phyloP scores from a whole-genome alignment of 2,113 vertebrate species.

The Rallus limicola region DNA sequence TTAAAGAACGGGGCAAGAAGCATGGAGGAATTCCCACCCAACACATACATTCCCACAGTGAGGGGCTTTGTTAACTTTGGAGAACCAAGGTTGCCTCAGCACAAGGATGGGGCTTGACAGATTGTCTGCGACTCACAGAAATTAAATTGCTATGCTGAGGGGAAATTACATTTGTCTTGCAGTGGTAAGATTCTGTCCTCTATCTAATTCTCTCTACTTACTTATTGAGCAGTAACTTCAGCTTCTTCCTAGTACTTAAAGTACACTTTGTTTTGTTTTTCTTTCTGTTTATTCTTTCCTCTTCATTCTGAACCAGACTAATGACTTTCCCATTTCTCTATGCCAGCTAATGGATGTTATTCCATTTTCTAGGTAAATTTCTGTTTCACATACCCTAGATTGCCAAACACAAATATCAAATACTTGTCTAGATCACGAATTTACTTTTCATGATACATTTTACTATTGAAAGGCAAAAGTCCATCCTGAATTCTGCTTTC shows the following conservation, averaged over 20 bases:
- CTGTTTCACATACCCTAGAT: not conserved
- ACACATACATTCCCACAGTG: accelerated
- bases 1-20: not conserved
- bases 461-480: not conserved
- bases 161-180: not conserved
- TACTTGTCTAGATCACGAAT: not conserved
- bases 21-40: not conserved
- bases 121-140: not conserved
- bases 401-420: not conserved
- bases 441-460: not conserved
- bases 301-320: not conserved
- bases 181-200: not conserved
- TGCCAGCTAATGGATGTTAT: not conserved
- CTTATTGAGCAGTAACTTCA: not conserved
- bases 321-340: not conserved
- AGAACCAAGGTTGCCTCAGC: not conserved
- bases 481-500: not conserved
- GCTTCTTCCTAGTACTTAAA: not conserved
- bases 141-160: not conserved
- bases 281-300: not conserved
- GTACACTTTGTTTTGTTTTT: not conserved
- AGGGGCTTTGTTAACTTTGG: accelerated
- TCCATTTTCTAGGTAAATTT: not conserved
- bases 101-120: not conserved
- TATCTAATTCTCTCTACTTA: not conserved